These are phyloP conservation scores for Epinotia ramella DNA, from an alignment of 2,888 invertebrate genomes.

Conservation along the genomic window DNA sequence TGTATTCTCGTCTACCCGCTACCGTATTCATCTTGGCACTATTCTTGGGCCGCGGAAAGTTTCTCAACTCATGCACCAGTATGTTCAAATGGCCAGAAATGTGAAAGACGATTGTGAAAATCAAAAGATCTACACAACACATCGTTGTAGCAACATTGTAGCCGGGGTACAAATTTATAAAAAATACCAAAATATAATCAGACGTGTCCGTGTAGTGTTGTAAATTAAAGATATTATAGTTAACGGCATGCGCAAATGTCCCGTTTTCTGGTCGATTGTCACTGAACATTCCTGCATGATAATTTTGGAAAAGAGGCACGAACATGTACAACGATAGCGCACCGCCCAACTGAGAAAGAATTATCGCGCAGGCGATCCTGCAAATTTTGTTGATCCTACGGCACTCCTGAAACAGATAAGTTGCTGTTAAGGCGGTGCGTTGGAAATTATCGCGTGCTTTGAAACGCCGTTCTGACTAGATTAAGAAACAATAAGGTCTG, in stretches of 20 bases:
- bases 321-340: neutral
- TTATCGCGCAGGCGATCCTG: neutral
- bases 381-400: neutral
- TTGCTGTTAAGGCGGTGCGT: no score
- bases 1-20: neutral
- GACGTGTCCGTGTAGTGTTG: neutral
- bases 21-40: no score
- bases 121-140: neutral
- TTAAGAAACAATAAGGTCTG: no score
- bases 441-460: no score
- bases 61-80: neutral
- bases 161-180: neutral
- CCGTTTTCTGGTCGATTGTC: neutral
- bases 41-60: neutral
- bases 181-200: neutral
- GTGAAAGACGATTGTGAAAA: slow-evolving; percentile 5
- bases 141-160: neutral
- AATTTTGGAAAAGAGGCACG: neutral
- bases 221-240: neutral
- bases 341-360: neutral
- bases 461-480: no score
- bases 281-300: neutral
- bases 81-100: slow-evolving; percentile 10
- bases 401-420: neutral
- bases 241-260: neutral